These are phyloP conservation scores for Ctenicera cuprea DNA, from an alignment of 2,888 invertebrate genomes.

Conservation along the genomic window DNA sequence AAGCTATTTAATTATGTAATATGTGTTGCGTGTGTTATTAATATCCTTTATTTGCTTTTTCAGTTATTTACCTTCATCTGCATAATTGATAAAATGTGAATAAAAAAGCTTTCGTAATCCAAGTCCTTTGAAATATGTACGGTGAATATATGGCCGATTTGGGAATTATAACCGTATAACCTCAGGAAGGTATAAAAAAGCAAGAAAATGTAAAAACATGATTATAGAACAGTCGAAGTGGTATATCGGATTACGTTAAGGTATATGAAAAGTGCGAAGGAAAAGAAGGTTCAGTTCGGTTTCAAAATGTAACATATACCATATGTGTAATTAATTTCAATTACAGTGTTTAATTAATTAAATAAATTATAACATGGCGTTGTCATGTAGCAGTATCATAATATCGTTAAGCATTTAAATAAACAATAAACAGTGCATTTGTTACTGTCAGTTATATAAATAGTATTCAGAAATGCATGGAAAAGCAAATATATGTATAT, in stretches of 20 bases:
- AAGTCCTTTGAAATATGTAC: background rate
- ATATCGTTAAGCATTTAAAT: too few species aligned
- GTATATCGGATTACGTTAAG: background rate
- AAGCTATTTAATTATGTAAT: too few species aligned
- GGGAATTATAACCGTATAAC: background rate
- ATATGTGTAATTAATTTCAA: too few species aligned
- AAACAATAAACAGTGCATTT: background rate
- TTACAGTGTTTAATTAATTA: too few species aligned
- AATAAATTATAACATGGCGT: too few species aligned
- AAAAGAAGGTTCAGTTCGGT: background rate
- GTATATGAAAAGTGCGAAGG: background rate
- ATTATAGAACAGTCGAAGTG: background rate
- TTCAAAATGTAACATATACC: background rate
- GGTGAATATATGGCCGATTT: background rate
- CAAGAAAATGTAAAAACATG: background rate
- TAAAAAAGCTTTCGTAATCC: background rate
- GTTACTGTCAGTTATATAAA: background rate
- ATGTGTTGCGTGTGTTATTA: too few species aligned
- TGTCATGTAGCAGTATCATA: too few species aligned
- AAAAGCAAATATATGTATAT: slow-evolving; percentile 10
- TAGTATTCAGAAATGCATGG: slow-evolving; percentile 6
- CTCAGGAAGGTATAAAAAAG: background rate
- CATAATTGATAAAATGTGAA: background rate
- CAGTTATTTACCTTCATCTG: background rate
- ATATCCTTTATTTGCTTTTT: background rate